Percentiles rank a stretch among this genome's conserved stretches.
phyloP scores from a whole-genome alignment of 2,888 invertebrate genomes.

The Nycteola revayana region DNA sequence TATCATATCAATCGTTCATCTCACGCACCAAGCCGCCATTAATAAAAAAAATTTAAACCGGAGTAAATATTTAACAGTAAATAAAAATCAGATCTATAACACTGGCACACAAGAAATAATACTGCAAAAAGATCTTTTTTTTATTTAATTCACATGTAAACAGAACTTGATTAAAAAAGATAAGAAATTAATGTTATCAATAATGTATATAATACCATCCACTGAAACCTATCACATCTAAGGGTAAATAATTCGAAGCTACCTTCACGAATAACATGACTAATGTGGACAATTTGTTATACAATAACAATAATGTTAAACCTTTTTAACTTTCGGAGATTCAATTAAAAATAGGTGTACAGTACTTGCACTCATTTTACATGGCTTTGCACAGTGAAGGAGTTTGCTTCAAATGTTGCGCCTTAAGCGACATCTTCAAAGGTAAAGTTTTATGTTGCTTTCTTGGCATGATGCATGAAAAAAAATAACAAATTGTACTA shows the following conservation, averaged over 20 bases:
- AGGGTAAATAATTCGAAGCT: conserved; percentile 36
- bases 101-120: no score
- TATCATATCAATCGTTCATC: no score
- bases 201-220: conserved; percentile 13
- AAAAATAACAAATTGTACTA: conserved; percentile 40
- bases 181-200: conserved; percentile 22
- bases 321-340: conserved; percentile 36
- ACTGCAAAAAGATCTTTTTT: no score
- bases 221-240: conserved; percentile 28
- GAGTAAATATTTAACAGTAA: no score
- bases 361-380: conserved; percentile 64
- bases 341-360: conserved; percentile 39
- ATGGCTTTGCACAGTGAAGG: conserved; percentile 76
- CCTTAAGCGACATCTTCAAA: conserved; percentile 63
- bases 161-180: conserved; percentile 21
- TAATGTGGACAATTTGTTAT: conserved; percentile 43
- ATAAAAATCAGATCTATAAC: no score
- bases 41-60: no score
- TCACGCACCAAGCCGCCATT: no score
- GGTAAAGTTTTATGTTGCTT: conserved; percentile 79
- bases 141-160: conserved; percentile 6
- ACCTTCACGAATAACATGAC: conserved; percentile 48
- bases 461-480: conserved; percentile 67
- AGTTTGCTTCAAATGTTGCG: conserved; percentile 68
- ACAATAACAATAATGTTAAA: conserved; percentile 25